Evolutionary conservation across 1,140 invertebrate species (phyloP).

Genomic region (Pogonus chalceus): DNA sequence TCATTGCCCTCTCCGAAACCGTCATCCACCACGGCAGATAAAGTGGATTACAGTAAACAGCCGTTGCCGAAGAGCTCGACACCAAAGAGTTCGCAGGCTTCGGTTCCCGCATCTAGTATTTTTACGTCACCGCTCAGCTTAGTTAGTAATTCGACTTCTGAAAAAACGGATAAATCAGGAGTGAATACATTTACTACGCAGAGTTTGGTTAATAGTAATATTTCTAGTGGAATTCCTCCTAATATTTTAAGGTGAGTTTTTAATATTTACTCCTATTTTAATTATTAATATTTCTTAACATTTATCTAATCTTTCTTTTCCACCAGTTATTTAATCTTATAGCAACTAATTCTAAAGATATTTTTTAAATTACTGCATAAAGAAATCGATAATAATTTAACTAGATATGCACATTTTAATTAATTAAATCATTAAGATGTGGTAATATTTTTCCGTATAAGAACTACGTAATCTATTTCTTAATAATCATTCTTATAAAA

Average conservation of each 20-base stretch:
- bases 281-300: too few relatives aligned
- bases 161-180: conserved; percentile 18
- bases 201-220: conserved; percentile 24
- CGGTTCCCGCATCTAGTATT: conserved; percentile 24
- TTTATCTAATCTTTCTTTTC: too few relatives aligned
- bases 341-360: too few relatives aligned
- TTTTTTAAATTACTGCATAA: too few relatives aligned
- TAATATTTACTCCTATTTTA: background rate
- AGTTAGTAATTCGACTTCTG: conserved; percentile 27
- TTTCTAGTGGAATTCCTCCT: conserved; percentile 30
- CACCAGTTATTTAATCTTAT: too few relatives aligned
- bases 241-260: conserved; percentile 40
- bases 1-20: conserved; percentile 1
- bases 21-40: background rate
- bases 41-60: background rate
- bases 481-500: too few relatives aligned
- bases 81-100: conserved; percentile 7
- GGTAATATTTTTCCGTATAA: too few relatives aligned
- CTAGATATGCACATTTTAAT: too few relatives aligned
- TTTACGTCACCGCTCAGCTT: conserved; percentile 32
- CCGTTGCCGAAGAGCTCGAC: conserved; percentile 13
- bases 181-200: conserved; percentile 20
- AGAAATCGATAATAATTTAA: too few relatives aligned
- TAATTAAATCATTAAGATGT: too few relatives aligned
- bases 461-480: too few relatives aligned